Percentiles rank a stretch among this genome's conserved stretches.
Evolutionary conservation across 1,140 invertebrate species (phyloP).

Genomic region (Anastrepha ludens): DNA sequence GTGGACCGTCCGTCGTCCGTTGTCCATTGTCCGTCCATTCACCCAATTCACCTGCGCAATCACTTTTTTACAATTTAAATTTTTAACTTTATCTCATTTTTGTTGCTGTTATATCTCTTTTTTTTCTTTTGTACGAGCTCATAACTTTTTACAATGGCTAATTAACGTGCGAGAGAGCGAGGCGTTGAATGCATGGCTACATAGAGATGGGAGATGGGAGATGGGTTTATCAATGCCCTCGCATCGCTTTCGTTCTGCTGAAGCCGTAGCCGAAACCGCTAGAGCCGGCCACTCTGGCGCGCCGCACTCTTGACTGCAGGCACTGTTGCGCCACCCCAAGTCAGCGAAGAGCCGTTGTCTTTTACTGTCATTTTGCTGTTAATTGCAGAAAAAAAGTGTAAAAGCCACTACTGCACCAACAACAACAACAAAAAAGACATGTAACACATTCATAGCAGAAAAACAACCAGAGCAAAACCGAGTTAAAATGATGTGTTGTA

Average conservation of each 20-base stretch:
- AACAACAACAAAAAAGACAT: not conserved
- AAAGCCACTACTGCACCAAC: not conserved
- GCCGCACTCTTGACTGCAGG: not conserved
- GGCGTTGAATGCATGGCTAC: not conserved
- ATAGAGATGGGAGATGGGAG: not conserved
- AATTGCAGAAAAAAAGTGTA: conserved; percentile 48
- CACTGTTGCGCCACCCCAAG: conserved; percentile 2
- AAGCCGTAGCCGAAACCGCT: not conserved
- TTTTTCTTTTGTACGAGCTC: conserved; percentile 19
- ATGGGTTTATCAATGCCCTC: conserved; percentile 22
- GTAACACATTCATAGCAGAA: not conserved
- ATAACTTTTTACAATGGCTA: conserved; percentile 41
- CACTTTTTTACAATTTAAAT: conserved; percentile 17
- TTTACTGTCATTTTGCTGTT: conserved; percentile 49
- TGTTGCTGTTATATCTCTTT: not conserved
- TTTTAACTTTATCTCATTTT: conserved; percentile 12
- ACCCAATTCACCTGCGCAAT: conserved; percentile 45
- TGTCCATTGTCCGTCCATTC: not conserved
- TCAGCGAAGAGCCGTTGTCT: not conserved
- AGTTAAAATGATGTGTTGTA: conserved; percentile 26
- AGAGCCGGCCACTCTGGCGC: not conserved
- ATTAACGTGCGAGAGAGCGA: conserved; percentile 6
- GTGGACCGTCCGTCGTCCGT: not conserved
- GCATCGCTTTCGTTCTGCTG: conserved; percentile 18
- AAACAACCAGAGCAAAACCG: conserved; percentile 34